Percentiles rank a stretch among this genome's conserved stretches.
phyloP scores from a whole-genome alignment of 2,113 vertebrate species.

The Merops nubicus region DNA sequence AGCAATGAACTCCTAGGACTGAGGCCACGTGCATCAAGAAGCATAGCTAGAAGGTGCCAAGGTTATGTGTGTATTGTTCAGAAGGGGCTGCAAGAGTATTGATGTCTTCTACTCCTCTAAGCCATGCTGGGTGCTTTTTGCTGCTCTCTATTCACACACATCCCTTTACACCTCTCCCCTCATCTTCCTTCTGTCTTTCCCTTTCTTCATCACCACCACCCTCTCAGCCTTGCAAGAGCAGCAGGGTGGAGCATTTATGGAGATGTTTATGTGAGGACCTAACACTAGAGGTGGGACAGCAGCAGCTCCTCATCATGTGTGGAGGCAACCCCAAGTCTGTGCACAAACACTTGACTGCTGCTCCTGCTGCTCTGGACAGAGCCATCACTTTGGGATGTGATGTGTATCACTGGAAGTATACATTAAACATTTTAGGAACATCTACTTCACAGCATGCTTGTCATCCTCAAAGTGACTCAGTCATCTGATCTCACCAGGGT shows the following conservation, averaged over 20 bases:
- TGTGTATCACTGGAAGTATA: neutral
- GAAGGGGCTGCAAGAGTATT: neutral
- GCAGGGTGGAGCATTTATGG: neutral
- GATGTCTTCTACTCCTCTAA: neutral
- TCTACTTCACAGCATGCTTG: neutral
- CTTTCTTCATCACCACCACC: fast-evolving
- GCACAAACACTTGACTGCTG: fast-evolving
- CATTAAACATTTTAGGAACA: neutral
- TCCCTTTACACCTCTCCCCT: neutral
- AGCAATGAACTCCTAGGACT: neutral
- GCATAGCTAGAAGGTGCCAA: neutral
- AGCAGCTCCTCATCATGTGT: neutral
- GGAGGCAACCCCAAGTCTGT: neutral
- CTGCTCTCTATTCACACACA: fast-evolving
- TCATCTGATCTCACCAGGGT: neutral
- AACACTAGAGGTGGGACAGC: neutral
- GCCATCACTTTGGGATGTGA: neutral
- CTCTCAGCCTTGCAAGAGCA: neutral
- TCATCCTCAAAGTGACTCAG: neutral
- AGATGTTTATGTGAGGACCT: fast-evolving
- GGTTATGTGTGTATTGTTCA: neutral
- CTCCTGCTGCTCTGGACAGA: neutral
- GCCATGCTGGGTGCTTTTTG: neutral
- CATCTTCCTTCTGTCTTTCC: neutral
- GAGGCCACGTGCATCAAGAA: fast-evolving